Conservation (phyloP, 2,113 vertebrate species). For the Gymnocephalus cernua region DNA sequence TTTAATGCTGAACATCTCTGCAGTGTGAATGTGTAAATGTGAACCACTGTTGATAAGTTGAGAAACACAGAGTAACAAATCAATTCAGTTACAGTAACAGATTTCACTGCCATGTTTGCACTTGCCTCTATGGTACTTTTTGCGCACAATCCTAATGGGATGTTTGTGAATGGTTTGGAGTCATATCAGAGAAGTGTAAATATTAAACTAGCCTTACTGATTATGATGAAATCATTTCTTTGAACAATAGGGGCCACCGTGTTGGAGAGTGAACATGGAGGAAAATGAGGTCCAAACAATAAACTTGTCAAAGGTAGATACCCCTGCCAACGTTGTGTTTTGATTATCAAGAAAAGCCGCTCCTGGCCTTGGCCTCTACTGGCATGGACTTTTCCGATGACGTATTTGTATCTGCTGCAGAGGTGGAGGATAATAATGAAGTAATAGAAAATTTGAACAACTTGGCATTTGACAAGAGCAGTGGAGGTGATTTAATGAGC, state of each 20-base stretch:
- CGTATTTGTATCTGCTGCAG: slow-evolving; percentile 54
- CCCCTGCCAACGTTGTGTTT: slow-evolving; percentile 66
- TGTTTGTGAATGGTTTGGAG: slow-evolving; percentile 18
- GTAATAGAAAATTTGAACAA: slow-evolving; percentile 66
- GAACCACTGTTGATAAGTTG: background rate
- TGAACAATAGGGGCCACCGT: slow-evolving; percentile 27
- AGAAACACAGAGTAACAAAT: background rate
- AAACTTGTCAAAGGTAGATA: slow-evolving; percentile 57
- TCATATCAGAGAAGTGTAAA: slow-evolving; percentile 18
- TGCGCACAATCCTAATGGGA: background rate
- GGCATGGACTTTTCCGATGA: slow-evolving; percentile 62
- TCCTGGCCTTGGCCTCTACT: slow-evolving; percentile 37
- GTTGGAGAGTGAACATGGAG: slow-evolving; percentile 48
- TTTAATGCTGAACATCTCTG: background rate
- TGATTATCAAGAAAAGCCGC: slow-evolving; percentile 54
- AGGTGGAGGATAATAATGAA: slow-evolving; percentile 61
- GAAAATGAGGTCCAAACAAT: slow-evolving; percentile 54
- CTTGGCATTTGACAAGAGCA: slow-evolving; percentile 47
- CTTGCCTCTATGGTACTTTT: background rate
- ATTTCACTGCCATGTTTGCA: background rate
- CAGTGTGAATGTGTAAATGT: background rate
- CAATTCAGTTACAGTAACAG: background rate
- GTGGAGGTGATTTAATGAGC: slow-evolving; percentile 56
- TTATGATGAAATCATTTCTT: slow-evolving; percentile 39
- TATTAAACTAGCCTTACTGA: slow-evolving; percentile 21